Evolutionary conservation across 2,797 vertebrate genomes (phyloP), one percentile per base, ranked within the genome.

Genomic region (Ptychadena robeensis): DNA sequence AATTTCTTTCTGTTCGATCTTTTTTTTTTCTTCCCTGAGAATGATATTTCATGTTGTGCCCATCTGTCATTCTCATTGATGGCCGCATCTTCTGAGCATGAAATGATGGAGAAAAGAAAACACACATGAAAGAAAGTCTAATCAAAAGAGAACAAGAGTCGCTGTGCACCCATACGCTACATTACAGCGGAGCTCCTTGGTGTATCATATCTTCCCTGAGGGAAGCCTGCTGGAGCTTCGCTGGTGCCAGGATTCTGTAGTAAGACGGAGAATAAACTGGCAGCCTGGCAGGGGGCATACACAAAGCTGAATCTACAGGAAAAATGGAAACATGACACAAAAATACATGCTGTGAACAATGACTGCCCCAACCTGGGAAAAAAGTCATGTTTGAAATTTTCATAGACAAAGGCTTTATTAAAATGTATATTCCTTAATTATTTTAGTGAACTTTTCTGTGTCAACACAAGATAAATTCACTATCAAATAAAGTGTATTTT

Each of bases 11-110:
- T 18, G 4, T 48, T 15, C 40, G 15, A n/a, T n/a, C n/a, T n/a
- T 48, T 18, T 44, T 48, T 22, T 48, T 22, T 48, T 53, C 22
- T 22, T 53, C 18, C 10, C 44, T 4, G 40, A 18, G 57, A 1
- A 53, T 14, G n/a, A 6, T 32, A 63, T 61, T 73, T 64, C 73
- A 75, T 30, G 73, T 75, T 30, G 57, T 18, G 31, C 44, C 76
- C 76, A 79, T 69, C 40, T 79, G 76, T 59, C 38, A 66, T 37
- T 79, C 76, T 48, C 65, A 37, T 14, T 79, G 76, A 68, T 79
- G 76, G 66, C 64, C 76, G 34, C 31, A n/a, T n/a, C 66, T 22
- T 68, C 10, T 30, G 31, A 34, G 31, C 30, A 68, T 59, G 66
- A 37, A n/a, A n/a, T n/a, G n/a, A n/a, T n/a, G n/a, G n/a, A n/a